Percentiles rank a stretch among this genome's conserved stretches.
These are phyloP conservation scores for Dichetophora obliterata DNA, from an alignment of 2,888 invertebrate genomes.

Conservation along the genomic window DNA sequence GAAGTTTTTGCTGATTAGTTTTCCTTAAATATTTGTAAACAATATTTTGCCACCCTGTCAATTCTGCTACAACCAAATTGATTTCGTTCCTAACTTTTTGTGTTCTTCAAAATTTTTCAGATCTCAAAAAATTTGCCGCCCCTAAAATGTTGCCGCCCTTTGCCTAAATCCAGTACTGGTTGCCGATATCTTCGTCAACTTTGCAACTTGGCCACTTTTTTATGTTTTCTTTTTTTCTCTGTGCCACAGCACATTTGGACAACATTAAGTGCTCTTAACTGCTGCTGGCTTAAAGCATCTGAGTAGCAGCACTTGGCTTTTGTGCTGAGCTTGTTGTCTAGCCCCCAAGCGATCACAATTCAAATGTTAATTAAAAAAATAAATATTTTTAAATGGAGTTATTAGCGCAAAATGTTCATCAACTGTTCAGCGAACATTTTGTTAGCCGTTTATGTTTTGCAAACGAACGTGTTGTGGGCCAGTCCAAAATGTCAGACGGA, in stretches of 20 bases:
- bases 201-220: not conserved
- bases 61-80: no score
- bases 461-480: not conserved
- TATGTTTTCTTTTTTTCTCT: no score
- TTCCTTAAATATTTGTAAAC: no score
- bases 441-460: not conserved
- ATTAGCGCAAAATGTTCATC: conserved; percentile 27
- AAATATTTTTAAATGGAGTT: conserved; percentile 29
- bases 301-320: not conserved
- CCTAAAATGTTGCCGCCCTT: no score
- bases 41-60: no score
- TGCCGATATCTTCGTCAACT: not conserved
- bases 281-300: not conserved
- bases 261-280: not conserved
- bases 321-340: not conserved
- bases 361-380: conserved; percentile 37
- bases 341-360: conserved; percentile 25
- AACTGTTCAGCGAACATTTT: not conserved
- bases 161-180: no score
- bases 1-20: no score
- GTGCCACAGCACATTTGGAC: not conserved
- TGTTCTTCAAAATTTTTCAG: no score
- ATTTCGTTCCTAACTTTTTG: no score
- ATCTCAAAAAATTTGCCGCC: no score
- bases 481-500: conserved; percentile 23